A percentile compares a stretch with the other conserved stretches of the same genome.
Evolutionary conservation across 2,888 invertebrate species (phyloP).

Genomic region (Vandiemenella viatica): DNA sequence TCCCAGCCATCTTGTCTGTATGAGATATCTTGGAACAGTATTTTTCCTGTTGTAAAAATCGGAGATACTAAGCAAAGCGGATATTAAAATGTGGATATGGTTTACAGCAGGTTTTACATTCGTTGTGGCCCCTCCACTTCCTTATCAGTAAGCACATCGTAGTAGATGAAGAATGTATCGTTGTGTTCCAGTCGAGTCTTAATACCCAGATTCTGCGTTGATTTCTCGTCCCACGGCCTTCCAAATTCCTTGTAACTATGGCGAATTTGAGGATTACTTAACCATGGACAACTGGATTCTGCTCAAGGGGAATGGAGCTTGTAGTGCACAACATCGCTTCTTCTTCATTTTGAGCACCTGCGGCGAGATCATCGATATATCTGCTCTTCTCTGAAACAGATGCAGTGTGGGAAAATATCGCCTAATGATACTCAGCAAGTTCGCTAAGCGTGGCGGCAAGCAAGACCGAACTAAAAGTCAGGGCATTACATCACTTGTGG

Average conservation of each 20-base stretch:
- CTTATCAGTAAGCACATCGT: not conserved
- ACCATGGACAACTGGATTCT: not conserved
- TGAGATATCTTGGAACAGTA: conserved; percentile 2
- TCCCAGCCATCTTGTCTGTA: not conserved
- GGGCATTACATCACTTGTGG: not conserved
- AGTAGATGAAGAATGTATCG: not conserved
- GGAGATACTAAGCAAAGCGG: not conserved
- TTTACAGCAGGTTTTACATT: not conserved
- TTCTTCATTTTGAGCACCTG: not conserved
- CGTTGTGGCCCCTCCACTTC: not conserved
- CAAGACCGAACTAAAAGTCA: not conserved
- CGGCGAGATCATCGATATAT: conserved; percentile 2
- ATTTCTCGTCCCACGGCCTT: not conserved
- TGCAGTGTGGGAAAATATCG: not conserved
- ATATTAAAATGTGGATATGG: not conserved
- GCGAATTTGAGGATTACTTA: not conserved
- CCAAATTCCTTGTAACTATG: not conserved
- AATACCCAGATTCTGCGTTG: not conserved
- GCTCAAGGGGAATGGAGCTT: not conserved
- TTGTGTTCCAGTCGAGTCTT: not conserved
- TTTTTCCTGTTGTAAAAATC: not conserved
- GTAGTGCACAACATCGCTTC: not conserved
- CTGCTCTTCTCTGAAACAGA: not conserved
- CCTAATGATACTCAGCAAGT: not conserved
- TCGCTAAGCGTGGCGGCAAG: not conserved